These are phyloP conservation scores for Hemicordylus capensis DNA, from an alignment of 2,113 vertebrate genomes.

Conservation along the genomic window DNA sequence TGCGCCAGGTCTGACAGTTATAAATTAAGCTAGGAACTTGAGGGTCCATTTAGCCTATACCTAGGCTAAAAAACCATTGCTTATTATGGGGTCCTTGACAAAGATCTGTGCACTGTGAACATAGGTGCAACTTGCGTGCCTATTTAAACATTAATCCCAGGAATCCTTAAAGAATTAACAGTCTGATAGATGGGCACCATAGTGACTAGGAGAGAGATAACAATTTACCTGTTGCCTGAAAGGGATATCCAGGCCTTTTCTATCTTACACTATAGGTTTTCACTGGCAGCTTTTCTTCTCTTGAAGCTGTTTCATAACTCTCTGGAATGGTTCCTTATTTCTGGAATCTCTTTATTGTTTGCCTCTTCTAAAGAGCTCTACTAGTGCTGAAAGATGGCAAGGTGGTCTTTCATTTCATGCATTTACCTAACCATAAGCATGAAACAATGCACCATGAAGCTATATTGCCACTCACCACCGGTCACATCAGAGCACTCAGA, in stretches of 20 bases:
- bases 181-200: not conserved
- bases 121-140: not conserved
- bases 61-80: not conserved
- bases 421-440: slow-evolving; percentile 13
- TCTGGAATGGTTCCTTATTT: not conserved
- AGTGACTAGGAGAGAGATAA: not conserved
- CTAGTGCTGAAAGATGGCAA: not conserved
- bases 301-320: not conserved
- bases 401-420: slow-evolving; percentile 3
- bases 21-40: too few relatives aligned
- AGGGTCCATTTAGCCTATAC: not conserved
- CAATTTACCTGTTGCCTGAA: not conserved
- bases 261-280: not conserved
- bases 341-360: not conserved
- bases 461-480: not conserved
- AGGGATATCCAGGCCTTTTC: not conserved
- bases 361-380: not conserved
- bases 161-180: not conserved
- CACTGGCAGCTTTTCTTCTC: not conserved
- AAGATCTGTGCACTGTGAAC: not conserved
- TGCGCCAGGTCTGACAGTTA: too few relatives aligned
- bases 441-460: not conserved
- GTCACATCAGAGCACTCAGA: not conserved
- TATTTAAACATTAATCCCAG: not conserved
- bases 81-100: not conserved